A percentile compares a stretch with the other conserved stretches of the same genome.
phyloP scores from a whole-genome alignment of 2,797 vertebrate species.

The Lagothrix lagotricha region DNA sequence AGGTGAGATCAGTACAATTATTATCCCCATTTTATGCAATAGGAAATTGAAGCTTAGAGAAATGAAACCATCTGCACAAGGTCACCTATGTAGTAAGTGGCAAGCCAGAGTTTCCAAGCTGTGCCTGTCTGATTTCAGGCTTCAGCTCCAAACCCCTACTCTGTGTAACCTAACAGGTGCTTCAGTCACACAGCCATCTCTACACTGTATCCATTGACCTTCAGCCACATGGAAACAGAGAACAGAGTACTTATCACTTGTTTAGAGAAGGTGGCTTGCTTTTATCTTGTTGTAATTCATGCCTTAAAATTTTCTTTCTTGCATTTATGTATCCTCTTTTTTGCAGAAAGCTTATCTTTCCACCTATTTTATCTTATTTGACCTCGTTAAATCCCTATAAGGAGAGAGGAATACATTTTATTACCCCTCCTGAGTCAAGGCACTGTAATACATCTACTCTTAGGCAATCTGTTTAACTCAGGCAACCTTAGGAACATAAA shows the following conservation, averaged over 20 bases:
- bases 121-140: background rate
- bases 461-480: constrained; percentile 49
- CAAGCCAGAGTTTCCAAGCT: background rate
- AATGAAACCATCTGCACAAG: background rate
- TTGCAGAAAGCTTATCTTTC: constrained; percentile 20
- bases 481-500: constrained; percentile 13
- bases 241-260: background rate
- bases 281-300: constrained; percentile 21
- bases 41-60: background rate
- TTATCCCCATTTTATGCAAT: background rate
- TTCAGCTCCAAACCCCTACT: background rate
- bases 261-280: background rate
- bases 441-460: constrained; percentile 51
- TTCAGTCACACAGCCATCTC: background rate
- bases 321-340: constrained; percentile 16
- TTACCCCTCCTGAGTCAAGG: constrained; percentile 50
- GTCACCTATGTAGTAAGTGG: background rate
- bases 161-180: background rate
- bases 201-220: background rate
- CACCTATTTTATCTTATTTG: constrained; percentile 40
- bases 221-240: background rate
- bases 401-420: constrained; percentile 40
- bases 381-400: constrained; percentile 52
- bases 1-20: background rate
- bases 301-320: constrained; percentile 32